Base-by-base conservation (phyloP, 2,797 vertebrate species). In the Loris lydekkerianus region DNA sequence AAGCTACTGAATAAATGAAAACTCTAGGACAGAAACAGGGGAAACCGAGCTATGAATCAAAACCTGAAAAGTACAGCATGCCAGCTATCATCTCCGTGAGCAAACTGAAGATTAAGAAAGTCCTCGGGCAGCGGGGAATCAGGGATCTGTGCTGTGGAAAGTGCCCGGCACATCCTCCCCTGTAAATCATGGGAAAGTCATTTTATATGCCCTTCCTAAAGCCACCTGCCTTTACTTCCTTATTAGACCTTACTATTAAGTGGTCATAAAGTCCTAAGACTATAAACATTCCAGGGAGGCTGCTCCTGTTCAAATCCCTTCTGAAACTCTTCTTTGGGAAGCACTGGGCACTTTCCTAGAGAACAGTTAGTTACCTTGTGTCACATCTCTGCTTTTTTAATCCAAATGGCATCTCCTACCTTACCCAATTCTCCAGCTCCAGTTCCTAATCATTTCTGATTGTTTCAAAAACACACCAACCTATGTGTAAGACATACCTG, bases 21-120 rank as follows among this genome's bases (percentile, higher is more conserved):
- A 96, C 81, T 96, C 40, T 58, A 76, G 76, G 63, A 49, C 2
- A 1, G 29, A 72, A 92, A 82, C 17, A 56, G 8, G 27, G 20
- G 86, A 96, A 97, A 84, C 5, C 53, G 81, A 78, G 86, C 83
- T 61, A 80, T 53, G 29, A 94, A 56, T 31, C 31, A 61, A 91
- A 67, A 95, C 43, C n/a, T 75, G 31, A 81, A 90, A 78, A 92
- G 49, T 25, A 46, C 4, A 82, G 8, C 23, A 56, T 58, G 10
- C 29, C 61, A 63, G 14, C 78, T 27, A 78, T 0, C 69, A 21
- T 18, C 49, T 93, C 84, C 70, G 65, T 60, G 27, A 92, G 27
- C 18, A 87, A 96, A 27, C n/a, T 91, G 18, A 90, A 67, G 49
- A 63, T 73, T 37, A 95, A 92, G 56, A 89, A 80, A 46, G 3